Percentiles rank a stretch among this genome's conserved stretches.
phyloP scores from a whole-genome alignment of 2,113 vertebrate genomes.

The Isichthys henryi region DNA sequence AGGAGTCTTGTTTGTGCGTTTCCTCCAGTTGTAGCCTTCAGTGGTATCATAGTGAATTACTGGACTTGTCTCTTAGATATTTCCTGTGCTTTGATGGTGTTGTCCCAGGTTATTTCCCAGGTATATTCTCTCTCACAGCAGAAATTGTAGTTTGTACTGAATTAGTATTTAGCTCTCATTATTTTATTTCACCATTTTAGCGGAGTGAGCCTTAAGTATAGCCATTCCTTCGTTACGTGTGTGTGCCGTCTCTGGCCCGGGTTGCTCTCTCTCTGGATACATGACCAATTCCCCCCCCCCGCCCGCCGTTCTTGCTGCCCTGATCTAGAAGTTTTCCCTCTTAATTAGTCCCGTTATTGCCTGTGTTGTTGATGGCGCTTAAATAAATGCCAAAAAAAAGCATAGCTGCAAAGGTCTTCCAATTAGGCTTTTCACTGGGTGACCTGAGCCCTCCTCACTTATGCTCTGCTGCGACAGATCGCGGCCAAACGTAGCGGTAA shows the following conservation, averaged over 20 bases:
- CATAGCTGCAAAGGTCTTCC: conserved; percentile 59
- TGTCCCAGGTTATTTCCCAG: not conserved
- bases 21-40: not conserved
- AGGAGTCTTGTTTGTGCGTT: not conserved
- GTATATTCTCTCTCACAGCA: not conserved
- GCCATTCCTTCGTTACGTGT: not conserved
- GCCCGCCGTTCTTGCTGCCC: not conserved
- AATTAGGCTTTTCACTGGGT: conserved; percentile 63
- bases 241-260: not conserved
- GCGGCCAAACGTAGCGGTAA: conserved; percentile 60
- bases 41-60: not conserved
- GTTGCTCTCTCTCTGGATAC: not conserved
- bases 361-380: conserved; percentile 66
- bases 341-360: conserved; percentile 65
- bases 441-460: conserved; percentile 54
- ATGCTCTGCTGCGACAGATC: conserved; percentile 64
- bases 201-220: not conserved
- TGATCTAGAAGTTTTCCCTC: conserved; percentile 28
- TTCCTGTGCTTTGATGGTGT: not conserved
- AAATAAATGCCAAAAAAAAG: conserved; percentile 64
- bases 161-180: not conserved
- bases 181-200: not conserved
- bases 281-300: not conserved
- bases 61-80: not conserved
- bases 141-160: not conserved